phyloP scores from a whole-genome alignment of 2,888 invertebrate species.

The Philaethria dido region DNA sequence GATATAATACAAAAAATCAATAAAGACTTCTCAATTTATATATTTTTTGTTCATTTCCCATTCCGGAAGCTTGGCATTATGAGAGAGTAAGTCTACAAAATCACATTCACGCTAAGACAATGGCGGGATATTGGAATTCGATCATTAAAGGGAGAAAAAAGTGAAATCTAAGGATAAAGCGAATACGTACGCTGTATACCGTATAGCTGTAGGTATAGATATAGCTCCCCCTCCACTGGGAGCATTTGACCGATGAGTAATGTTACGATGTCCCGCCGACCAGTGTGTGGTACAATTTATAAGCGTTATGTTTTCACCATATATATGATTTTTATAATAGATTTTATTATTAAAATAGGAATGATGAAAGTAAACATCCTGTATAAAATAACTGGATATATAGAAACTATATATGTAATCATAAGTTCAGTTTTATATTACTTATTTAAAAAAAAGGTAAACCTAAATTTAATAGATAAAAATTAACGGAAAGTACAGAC shows the following conservation, averaged over 20 bases:
- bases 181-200: background rate
- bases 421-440: too few species aligned
- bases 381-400: too few species aligned
- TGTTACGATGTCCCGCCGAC: constrained; percentile 37
- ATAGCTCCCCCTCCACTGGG: constrained; percentile 34
- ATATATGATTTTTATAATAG: background rate
- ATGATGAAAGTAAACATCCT: too few species aligned
- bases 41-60: background rate
- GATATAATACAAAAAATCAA: background rate
- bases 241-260: constrained; percentile 45
- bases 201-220: constrained; percentile 10
- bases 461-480: too few species aligned
- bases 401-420: too few species aligned
- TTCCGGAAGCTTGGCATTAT: background rate
- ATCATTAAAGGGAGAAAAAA: constrained; percentile 37
- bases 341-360: background rate
- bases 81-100: constrained; percentile 22
- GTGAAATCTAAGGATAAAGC: constrained; percentile 32
- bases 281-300: constrained; percentile 28
- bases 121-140: constrained; percentile 38
- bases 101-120: constrained; percentile 34
- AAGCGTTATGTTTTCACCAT: background rate
- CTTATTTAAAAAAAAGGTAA: too few species aligned
- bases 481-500: too few species aligned
- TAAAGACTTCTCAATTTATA: background rate